Conservation (phyloP, 2,888 invertebrate species). For the Lasioglossum zephyrum region DNA sequence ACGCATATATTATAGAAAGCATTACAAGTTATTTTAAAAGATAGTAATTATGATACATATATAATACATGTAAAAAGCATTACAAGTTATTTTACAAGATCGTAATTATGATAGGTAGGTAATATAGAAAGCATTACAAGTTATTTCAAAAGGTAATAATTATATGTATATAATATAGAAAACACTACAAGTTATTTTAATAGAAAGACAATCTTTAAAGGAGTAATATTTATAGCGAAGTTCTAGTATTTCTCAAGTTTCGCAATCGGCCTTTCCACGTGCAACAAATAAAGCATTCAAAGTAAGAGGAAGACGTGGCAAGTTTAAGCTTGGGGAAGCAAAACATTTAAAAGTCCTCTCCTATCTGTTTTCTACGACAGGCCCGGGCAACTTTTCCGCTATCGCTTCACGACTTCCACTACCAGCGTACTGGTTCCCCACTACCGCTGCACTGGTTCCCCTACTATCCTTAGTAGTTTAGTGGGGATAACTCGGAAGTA, state of each 20-base stretch:
- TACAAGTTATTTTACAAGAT: background rate
- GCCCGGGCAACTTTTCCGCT: too few species aligned
- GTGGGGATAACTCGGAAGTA: too few species aligned
- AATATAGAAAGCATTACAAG: background rate
- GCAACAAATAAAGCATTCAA: background rate
- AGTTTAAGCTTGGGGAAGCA: constrained; percentile 36
- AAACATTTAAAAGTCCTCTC: background rate
- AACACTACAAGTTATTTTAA: background rate
- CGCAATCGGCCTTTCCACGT: background rate
- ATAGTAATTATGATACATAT: background rate
- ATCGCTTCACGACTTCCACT: too few species aligned
- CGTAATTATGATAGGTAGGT: background rate
- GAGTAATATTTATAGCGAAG: background rate
- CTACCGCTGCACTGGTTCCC: too few species aligned
- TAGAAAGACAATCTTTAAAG: background rate
- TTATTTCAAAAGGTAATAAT: background rate
- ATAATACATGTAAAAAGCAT: background rate
- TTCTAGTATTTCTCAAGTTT: background rate
- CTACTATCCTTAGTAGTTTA: too few species aligned
- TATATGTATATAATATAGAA: background rate
- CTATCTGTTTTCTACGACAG: background rate
- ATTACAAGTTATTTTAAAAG: too few species aligned
- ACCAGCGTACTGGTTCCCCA: too few species aligned
- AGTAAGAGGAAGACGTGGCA: background rate
- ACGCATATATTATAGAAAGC: too few species aligned